A percentile compares a stretch with the other conserved stretches of the same genome.
Evolutionary conservation across 1,140 invertebrate species (phyloP).

Genomic region (Leptinotarsa defecta): DNA sequence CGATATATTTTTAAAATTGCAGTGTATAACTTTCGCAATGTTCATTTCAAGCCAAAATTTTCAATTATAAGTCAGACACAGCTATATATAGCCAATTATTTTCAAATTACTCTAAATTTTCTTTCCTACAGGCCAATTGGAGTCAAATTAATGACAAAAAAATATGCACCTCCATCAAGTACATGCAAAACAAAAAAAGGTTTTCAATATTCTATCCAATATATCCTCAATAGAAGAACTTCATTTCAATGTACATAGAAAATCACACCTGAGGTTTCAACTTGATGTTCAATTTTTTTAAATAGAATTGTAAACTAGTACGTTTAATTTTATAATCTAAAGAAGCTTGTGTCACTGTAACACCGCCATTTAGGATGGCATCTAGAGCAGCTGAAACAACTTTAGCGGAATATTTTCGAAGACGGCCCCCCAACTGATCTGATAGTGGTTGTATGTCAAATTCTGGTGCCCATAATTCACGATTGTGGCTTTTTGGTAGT

Average conservation of each 20-base stretch:
- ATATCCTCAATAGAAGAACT: too few relatives aligned
- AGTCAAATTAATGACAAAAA: too few relatives aligned
- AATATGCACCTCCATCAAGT: too few relatives aligned
- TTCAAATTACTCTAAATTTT: too few relatives aligned
- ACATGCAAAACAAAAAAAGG: too few relatives aligned
- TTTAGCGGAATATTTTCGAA: constrained; percentile 60
- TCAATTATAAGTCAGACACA: too few relatives aligned
- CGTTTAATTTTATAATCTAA: constrained; percentile 63
- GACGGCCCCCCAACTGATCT: constrained; percentile 37
- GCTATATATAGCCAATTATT: too few relatives aligned
- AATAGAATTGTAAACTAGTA: constrained; percentile 63
- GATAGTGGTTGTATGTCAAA: constrained; percentile 42
- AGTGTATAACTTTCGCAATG: too few relatives aligned
- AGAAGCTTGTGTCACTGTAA: constrained; percentile 61
- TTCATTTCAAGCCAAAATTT: too few relatives aligned
- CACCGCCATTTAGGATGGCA: constrained; percentile 60
- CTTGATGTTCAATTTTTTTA: constrained; percentile 63
- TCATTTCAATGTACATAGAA: not conserved
- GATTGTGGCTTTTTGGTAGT: constrained; percentile 43
- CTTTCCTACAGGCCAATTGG: too few relatives aligned
- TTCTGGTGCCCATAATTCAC: constrained; percentile 21
- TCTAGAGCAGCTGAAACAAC: constrained; percentile 61
- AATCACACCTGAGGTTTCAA: constrained; percentile 23
- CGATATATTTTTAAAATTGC: too few relatives aligned
- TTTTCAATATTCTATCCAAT: too few relatives aligned